Conservation (phyloP, 2,888 invertebrate genomes). For the Zonitis immaculata region DNA sequence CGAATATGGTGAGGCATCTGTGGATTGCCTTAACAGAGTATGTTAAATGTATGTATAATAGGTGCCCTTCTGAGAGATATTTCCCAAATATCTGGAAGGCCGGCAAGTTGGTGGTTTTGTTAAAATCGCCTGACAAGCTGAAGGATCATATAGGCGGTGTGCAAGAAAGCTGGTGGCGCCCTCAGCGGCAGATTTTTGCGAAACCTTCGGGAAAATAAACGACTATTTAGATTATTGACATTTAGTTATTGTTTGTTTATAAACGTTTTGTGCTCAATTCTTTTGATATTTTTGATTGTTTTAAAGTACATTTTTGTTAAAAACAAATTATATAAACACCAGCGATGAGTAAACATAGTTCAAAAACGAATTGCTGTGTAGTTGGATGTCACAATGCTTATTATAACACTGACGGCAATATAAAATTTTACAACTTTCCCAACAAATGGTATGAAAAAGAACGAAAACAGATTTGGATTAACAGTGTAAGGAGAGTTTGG, state of each 20-base stretch:
- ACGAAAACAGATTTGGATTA: background rate
- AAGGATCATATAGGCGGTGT: no score
- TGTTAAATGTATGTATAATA: slow-evolving; percentile 2
- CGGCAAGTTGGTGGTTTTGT: background rate
- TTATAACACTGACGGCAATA: background rate
- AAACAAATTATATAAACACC: no score
- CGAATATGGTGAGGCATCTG: background rate
- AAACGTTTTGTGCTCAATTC: no score
- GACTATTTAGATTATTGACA: no score
- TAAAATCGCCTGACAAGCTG: slow-evolving; percentile 1
- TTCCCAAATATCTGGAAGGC: slow-evolving; percentile 5
- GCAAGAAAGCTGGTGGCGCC: no score
- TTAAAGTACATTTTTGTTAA: no score
- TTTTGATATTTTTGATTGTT: no score
- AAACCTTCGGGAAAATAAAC: no score
- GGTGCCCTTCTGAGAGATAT: background rate
- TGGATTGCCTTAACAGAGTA: background rate
- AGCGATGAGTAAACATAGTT: background rate
- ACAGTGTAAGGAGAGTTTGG: background rate
- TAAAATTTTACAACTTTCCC: slow-evolving; percentile 4
- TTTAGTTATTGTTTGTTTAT: no score
- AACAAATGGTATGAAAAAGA: background rate
- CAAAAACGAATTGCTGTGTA: slow-evolving; percentile 3
- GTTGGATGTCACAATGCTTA: slow-evolving; percentile 3
- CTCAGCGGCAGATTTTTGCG: no score